Conservation (phyloP, 2,888 invertebrate species). For the Apoda limacodes region DNA sequence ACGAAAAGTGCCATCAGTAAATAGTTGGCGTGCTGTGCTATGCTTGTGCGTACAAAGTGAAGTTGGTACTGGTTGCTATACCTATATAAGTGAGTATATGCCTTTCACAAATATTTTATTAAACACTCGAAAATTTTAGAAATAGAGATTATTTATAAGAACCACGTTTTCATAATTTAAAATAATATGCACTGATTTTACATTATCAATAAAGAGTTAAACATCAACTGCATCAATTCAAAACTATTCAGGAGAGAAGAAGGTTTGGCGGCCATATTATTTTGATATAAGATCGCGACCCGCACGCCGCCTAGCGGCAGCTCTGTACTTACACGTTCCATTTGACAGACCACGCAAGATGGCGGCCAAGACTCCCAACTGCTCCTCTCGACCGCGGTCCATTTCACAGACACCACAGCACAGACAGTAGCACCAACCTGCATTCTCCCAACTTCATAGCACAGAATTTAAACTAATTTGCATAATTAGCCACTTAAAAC, state of each 20-base stretch:
- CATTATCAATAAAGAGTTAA: slow-evolving; percentile 13
- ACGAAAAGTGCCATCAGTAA: no score
- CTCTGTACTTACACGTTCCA: slow-evolving; percentile 35
- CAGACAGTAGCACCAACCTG: slow-evolving; percentile 19
- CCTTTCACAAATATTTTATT: no score
- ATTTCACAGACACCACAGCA: slow-evolving; percentile 29
- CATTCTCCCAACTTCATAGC: slow-evolving; percentile 30
- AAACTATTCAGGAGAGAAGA: slow-evolving; percentile 57
- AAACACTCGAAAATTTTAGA: no score
- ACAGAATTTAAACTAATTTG: slow-evolving; percentile 32
- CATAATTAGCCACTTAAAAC: slow-evolving; percentile 26
- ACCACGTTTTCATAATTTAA: no score
- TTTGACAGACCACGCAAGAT: slow-evolving; percentile 48
- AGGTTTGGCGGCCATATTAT: slow-evolving; percentile 45
- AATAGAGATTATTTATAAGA: no score
- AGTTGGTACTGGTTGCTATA: no score
- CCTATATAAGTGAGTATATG: no score
- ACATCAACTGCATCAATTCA: slow-evolving; percentile 35
- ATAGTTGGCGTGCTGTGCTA: no score
- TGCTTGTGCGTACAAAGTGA: no score
- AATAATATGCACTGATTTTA: no score
- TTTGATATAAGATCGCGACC: slow-evolving; percentile 37
- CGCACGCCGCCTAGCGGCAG: slow-evolving; percentile 58
- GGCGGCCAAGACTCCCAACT: slow-evolving; percentile 33
- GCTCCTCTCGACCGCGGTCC: slow-evolving; percentile 22